These are phyloP conservation scores for Seriola quinqueradiata DNA, from an alignment of 2,113 vertebrate species.

Conservation along the genomic window DNA sequence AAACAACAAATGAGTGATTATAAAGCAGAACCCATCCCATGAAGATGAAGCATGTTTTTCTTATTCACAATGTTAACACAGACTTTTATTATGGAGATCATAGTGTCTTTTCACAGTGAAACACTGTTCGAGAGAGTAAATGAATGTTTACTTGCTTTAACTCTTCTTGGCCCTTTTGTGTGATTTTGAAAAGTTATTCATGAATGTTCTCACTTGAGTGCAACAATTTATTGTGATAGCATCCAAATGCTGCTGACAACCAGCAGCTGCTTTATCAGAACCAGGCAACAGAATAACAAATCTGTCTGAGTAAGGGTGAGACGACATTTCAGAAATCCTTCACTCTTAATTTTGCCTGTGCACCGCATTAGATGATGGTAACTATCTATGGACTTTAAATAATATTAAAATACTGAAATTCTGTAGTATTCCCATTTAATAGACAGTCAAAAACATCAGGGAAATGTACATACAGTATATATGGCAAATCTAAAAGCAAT, in stretches of 20 bases:
- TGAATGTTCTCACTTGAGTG: not conserved
- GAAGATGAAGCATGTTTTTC: not conserved
- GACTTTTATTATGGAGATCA: not conserved
- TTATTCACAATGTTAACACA: not conserved
- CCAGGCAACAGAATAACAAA: not conserved
- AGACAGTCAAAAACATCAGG: conserved; percentile 53
- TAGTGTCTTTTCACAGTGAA: conserved; percentile 1
- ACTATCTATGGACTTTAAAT: not conserved
- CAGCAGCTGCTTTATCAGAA: not conserved
- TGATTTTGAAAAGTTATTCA: conserved; percentile 3
- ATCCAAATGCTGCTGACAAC: not conserved
- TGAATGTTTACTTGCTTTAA: not conserved
- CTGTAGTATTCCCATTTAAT: conserved; percentile 74
- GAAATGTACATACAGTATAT: conserved; percentile 66
- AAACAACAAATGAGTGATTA: not conserved
- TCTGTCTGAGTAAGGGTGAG: too few species aligned
- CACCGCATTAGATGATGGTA: not conserved
- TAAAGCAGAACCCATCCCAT: not conserved
- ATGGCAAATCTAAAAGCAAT: conserved; percentile 70
- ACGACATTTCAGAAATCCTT: not conserved
- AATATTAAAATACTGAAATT: conserved; percentile 18
- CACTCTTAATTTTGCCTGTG: not conserved
- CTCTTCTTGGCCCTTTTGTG: not conserved
- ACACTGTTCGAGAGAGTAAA: not conserved
- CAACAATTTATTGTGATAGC: not conserved